phyloP scores from a whole-genome alignment of 2,113 vertebrate species.

The Bucco capensis region DNA sequence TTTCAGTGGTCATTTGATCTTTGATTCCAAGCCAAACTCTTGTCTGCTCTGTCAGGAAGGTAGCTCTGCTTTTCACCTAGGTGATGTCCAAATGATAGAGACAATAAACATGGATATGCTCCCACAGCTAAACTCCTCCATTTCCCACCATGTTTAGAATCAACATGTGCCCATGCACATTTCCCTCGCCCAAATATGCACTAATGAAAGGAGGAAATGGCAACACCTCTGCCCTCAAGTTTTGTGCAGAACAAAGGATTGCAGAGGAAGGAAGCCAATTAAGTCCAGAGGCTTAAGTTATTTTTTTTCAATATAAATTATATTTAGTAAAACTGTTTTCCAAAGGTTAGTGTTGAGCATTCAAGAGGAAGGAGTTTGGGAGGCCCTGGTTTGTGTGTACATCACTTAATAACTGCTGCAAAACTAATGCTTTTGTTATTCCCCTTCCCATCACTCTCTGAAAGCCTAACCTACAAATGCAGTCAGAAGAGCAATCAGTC shows the following conservation, averaged over 20 bases:
- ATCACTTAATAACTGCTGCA: background rate
- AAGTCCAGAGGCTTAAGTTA: background rate
- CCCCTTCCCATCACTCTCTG: background rate
- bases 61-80: background rate
- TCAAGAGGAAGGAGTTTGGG: background rate
- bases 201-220: background rate
- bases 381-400: background rate
- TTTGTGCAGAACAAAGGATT: background rate
- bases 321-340: background rate
- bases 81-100: background rate
- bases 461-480: background rate
- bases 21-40: background rate
- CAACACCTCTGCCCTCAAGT: background rate
- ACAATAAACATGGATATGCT: background rate
- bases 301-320: background rate
- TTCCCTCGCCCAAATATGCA: background rate
- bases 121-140: background rate
- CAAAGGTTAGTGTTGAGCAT: background rate
- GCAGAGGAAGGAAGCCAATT: background rate
- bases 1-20: background rate
- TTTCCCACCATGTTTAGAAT: background rate
- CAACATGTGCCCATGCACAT: background rate
- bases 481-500: background rate
- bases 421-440: background rate
- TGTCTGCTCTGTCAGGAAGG: background rate